Base-by-base conservation (phyloP, 2,113 vertebrate genomes). In the Chunga burmeisteri region DNA sequence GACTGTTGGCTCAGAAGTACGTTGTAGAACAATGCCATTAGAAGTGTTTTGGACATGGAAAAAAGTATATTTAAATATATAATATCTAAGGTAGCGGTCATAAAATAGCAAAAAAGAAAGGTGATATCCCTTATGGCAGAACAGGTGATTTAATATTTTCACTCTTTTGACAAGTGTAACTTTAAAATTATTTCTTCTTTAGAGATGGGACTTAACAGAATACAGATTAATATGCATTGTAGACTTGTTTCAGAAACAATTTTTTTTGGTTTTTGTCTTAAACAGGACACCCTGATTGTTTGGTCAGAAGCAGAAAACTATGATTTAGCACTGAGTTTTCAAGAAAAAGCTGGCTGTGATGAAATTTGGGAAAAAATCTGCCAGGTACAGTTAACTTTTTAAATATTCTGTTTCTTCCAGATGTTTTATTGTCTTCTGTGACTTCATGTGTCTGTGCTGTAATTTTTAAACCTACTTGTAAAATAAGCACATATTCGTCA, bases 361-460 rank as follows among this genome's bases (percentile, higher is more conserved):
- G 99, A 99, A 97, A 99, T 99, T 95, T 99, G 99, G 99, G 99
- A 99, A 96, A 99, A 99, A 98, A 99, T 99, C 95, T 99, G 99
- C 96, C 99, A 99, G 99, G 99, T 99, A 98, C 93, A 70, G 13
- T 96, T 67, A 56, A 74, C 10, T 26, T 91, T n/a, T 91, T n/a
- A 70, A n/a, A 29, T 78, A 53, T 15, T 27, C 46, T 26, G 2
- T 55, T 65, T 66, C 36, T 87, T 87, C 27, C 55, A 73, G 29
- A 3, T 73, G 7, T 55, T 91, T 40, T 30, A 16, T 26, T 53
- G 16, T 79, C 23, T 75, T 49, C 7, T 58, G 20, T 56, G 55
- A 30, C 22, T 81, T 32, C 2, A 3, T 32, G 21, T 81, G 3
- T 68, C 66, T 79, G 22, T 72, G 63, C 13, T 71, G 29, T 81